These are phyloP conservation scores for Drosophila ogumai DNA, from an alignment of 1,140 invertebrate genomes.

Conservation along the genomic window DNA sequence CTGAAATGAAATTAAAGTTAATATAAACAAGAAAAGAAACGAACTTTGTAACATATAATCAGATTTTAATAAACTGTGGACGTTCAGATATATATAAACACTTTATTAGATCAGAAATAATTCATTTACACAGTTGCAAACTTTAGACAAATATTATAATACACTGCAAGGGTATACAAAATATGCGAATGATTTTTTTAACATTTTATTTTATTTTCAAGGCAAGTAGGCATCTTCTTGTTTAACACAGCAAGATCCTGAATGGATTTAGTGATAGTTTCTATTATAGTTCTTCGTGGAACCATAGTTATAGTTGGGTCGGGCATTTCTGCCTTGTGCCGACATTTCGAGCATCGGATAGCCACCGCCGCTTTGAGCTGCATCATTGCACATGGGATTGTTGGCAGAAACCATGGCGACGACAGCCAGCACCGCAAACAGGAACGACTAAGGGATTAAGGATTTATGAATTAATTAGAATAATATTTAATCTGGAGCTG, in stretches of 20 bases:
- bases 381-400: conserved; percentile 1
- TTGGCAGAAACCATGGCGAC: not conserved
- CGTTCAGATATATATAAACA: no score
- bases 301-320: not conserved
- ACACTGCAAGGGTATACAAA: not conserved
- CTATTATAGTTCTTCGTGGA: not conserved
- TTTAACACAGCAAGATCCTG: not conserved
- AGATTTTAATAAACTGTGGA: no score
- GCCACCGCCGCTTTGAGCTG: not conserved
- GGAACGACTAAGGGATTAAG: not conserved
- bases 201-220: not conserved
- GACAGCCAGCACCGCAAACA: conserved; percentile 1
- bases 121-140: no score
- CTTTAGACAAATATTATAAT: not conserved
- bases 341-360: not conserved
- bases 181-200: not conserved
- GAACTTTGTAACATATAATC: no score
- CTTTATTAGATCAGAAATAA: no score
- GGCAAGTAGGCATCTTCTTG: not conserved
- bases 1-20: no score
- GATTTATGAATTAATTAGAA: not conserved
- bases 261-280: not conserved
- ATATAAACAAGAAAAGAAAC: no score
- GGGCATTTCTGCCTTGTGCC: no score
- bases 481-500: not conserved